Percentiles rank a stretch among this genome's conserved stretches.
Conservation (phyloP, 2,113 vertebrate genomes). For the Chaenogobius annularis region DNA sequence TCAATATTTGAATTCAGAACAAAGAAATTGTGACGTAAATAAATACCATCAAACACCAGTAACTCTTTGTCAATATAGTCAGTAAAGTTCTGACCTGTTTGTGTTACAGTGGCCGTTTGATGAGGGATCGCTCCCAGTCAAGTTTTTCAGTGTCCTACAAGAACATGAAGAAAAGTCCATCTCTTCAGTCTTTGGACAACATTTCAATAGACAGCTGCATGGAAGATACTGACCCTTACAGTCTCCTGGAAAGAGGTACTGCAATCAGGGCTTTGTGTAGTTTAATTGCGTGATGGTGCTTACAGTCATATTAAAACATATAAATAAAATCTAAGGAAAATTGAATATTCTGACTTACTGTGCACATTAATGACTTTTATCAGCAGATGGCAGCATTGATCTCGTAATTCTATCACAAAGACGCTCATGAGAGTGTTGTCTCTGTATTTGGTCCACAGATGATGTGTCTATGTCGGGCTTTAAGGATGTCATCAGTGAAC, state of each 20-base stretch:
- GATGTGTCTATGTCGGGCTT: conserved; percentile 82
- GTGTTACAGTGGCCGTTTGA: conserved; percentile 82
- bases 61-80: not conserved
- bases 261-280: not conserved
- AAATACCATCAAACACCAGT: not conserved
- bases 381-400: conserved; percentile 52
- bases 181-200: conserved; percentile 91
- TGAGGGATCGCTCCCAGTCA: conserved; percentile 87
- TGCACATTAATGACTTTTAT: not conserved
- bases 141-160: conserved; percentile 89
- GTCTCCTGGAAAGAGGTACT: conserved; percentile 87
- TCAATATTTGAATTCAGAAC: not conserved
- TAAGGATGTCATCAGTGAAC: conserved; percentile 77
- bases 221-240: conserved; percentile 90
- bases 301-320: too few relatives aligned
- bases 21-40: not conserved
- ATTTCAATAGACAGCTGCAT: conserved; percentile 93
- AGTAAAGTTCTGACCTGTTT: conserved; percentile 6
- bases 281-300: not conserved
- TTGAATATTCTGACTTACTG: not conserved
- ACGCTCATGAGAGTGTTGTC: not conserved
- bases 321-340: not conserved
- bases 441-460: conserved; percentile 54
- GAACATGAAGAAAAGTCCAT: conserved; percentile 93
- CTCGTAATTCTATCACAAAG: not conserved